phyloP scores from a whole-genome alignment of 2,888 invertebrate genomes.

The Dichetophora obliterata region DNA sequence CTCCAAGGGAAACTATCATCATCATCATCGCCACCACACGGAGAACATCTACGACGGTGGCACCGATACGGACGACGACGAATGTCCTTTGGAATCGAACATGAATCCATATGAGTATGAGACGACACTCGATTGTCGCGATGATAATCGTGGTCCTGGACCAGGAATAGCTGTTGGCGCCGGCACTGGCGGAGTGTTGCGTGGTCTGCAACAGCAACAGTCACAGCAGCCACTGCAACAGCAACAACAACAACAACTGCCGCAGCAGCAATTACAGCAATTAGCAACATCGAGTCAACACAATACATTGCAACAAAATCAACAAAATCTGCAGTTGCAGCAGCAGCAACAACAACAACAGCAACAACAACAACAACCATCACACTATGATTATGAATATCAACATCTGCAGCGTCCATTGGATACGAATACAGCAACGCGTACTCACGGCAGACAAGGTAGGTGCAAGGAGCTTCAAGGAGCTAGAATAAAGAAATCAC shows the following conservation, averaged over 20 bases:
- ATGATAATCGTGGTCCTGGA: conserved; percentile 60
- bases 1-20: conserved; percentile 64
- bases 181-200: conserved; percentile 39
- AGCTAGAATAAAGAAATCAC: neutral
- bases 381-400: conserved; percentile 68
- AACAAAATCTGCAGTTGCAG: conserved; percentile 62
- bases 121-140: conserved; percentile 70
- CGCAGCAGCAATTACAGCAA: conserved; percentile 28
- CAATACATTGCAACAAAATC: conserved; percentile 63
- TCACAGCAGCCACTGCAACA: conserved; percentile 36
- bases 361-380: conserved; percentile 52
- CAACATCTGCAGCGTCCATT: conserved; percentile 63
- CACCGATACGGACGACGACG: conserved; percentile 68
- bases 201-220: conserved; percentile 27
- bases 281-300: conserved; percentile 48
- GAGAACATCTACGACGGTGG: conserved; percentile 68
- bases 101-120: conserved; percentile 71
- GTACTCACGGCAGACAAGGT: conserved; percentile 68
- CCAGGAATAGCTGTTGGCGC: conserved; percentile 55
- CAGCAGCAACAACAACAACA: conserved; percentile 53
- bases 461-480: conserved; percentile 48
- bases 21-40: conserved; percentile 67
- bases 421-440: conserved; percentile 61
- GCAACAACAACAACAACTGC: conserved; percentile 38
- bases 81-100: conserved; percentile 67